Evolutionary conservation across 2,888 invertebrate genomes (phyloP), one percentile per base, ranked within the genome.

Genomic region (Colletes collaris): DNA sequence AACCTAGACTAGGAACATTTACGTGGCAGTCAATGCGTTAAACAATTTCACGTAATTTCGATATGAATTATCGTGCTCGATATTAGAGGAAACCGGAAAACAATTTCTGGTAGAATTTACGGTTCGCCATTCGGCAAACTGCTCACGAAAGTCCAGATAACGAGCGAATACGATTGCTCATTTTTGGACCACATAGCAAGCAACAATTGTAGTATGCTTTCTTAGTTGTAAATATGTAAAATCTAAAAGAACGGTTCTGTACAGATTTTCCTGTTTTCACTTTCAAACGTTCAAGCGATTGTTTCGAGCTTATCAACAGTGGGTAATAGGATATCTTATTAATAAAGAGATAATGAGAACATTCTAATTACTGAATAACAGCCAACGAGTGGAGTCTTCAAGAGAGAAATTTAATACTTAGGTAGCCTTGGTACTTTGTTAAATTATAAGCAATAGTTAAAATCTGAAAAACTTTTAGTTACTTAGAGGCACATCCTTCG

Each of bases 261-360:
- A 55, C 44, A 19, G 44, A 53, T 73, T 50, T 70, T 50, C 46
- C 59, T 66, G 77, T 64, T 64, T 62, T 40, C 85, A 87, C 84
- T 86, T 77, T 82, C 79, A 76, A 74, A 76, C 77, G 79, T 82
- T 82, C 74, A 68, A 80, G 69, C 78, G 76, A 80, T 79, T 75
- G 75, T 79, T 66, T 69, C 71, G 77, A 64, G 55, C 59, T 65
- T 59, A 71, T 84, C 66, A 58, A 74, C 76, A 63, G 75, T 70
- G 73, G 64, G 49, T 71, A 64, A 60, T 62, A 64, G 75, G 75
- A 81, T 60, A 69, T 46, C 62, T 74, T 73, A 65, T 68, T 69
- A 64, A 60, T 35, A 56, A 77, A 78, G 77, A 80, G 50, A 65
- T 66, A 73, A 65, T 73, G 78, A 68, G 80, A 80, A 78, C 77